Evolutionary conservation across 2,797 vertebrate species (phyloP).

Genomic region (Lithobates sylvaticus): DNA sequence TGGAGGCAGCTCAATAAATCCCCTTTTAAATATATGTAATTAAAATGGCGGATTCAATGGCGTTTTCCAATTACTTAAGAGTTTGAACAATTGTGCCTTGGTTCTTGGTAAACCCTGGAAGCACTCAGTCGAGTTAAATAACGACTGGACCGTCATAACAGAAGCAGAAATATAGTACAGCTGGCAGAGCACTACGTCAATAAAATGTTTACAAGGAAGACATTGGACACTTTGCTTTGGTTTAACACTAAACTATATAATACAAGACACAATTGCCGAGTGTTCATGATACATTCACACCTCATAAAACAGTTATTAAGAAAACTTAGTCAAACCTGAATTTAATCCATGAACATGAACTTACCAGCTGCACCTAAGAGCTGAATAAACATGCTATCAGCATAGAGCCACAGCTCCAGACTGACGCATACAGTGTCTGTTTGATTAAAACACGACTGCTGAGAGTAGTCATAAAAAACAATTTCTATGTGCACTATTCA

Average conservation of each 20-base stretch:
- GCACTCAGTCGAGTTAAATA: neutral
- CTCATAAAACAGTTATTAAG: conserved; percentile 30
- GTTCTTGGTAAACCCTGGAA: neutral
- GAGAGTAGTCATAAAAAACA: too few relatives aligned
- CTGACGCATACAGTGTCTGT: neutral
- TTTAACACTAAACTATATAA: conserved; percentile 7
- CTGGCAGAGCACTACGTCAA: conserved; percentile 16
- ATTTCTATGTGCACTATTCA: too few relatives aligned
- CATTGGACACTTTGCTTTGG: conserved; percentile 29
- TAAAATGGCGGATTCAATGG: too few relatives aligned
- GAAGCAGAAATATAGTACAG: neutral
- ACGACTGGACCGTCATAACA: neutral
- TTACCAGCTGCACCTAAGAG: conserved; percentile 3
- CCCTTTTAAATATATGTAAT: neutral
- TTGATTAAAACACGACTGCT: neutral
- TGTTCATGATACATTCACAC: conserved; percentile 41
- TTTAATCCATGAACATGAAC: neutral
- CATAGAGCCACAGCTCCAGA: neutral
- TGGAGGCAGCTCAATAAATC: too few relatives aligned
- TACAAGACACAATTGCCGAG: conserved; percentile 27
- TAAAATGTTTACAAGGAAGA: conserved; percentile 30
- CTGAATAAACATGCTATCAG: neutral
- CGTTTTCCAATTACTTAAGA: neutral
- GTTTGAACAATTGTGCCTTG: neutral
- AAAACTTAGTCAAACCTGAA: conserved; percentile 4